Conservation (phyloP, 2,888 invertebrate genomes). For the Andrena praecox region DNA sequence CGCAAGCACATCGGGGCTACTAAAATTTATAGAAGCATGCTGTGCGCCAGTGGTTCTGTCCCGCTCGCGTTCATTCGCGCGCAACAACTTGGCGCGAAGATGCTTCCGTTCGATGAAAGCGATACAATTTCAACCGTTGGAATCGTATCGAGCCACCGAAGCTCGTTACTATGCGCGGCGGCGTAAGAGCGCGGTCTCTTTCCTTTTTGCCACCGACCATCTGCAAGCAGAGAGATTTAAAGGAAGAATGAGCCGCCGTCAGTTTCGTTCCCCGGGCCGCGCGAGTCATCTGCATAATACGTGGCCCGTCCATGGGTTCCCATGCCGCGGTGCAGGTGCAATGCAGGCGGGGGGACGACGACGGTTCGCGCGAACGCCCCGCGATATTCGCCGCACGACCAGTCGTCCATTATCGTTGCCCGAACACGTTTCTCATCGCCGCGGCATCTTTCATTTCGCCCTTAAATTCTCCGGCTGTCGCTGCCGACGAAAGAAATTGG, state of each 20-base stretch:
- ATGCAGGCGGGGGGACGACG: conserved; percentile 48
- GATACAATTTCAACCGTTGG: conserved; percentile 16
- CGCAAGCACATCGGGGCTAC: neutral
- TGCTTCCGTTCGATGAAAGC: conserved; percentile 23
- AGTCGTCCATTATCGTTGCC: conserved; percentile 64
- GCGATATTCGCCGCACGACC: conserved; percentile 70
- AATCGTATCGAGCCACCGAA: neutral
- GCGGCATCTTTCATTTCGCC: conserved; percentile 37
- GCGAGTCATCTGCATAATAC: conserved; percentile 78
- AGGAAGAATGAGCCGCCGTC: conserved; percentile 35
- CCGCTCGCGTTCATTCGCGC: conserved; percentile 3
- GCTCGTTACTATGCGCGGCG: conserved; percentile 1
- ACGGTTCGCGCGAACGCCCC: conserved; percentile 48
- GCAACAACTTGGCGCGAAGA: neutral
- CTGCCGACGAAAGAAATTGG: conserved; percentile 11
- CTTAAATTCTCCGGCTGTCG: conserved; percentile 31
- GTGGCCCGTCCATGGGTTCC: conserved; percentile 69
- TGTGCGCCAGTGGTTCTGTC: neutral
- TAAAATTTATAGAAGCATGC: conserved; percentile 18
- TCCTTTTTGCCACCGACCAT: neutral
- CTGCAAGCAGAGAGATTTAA: neutral
- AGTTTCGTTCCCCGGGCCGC: conserved; percentile 70
- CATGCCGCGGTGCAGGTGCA: conserved; percentile 52
- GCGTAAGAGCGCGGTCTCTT: neutral
- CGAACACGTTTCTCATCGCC: conserved; percentile 65